These are phyloP conservation scores for Xylocampa areola DNA, from an alignment of 2,888 invertebrate species.

Conservation along the genomic window DNA sequence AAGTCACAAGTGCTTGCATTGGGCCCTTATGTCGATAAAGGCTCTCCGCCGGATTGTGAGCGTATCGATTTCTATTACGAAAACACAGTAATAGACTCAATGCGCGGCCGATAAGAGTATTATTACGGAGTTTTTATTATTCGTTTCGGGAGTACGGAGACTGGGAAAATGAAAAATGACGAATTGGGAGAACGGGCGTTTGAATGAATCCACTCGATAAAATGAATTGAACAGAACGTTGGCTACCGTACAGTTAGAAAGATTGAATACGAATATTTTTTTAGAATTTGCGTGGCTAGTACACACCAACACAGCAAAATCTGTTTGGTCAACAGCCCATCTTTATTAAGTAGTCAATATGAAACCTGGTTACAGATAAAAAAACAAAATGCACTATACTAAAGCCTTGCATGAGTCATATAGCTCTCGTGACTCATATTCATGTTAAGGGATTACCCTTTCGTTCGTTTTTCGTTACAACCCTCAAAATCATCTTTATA, in stretches of 20 bases:
- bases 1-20: conserved; percentile 64
- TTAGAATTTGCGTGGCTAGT: background rate
- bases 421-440: too few species aligned
- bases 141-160: conserved; percentile 42
- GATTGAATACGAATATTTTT: background rate
- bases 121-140: conserved; percentile 57
- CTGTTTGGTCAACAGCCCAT: too few species aligned
- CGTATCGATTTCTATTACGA: conserved; percentile 80
- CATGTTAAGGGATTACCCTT: too few species aligned
- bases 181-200: conserved; percentile 12
- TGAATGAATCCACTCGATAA: conserved; percentile 19
- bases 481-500: too few species aligned
- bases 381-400: too few species aligned
- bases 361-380: too few species aligned
- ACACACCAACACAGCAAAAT: too few species aligned
- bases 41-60: conserved; percentile 71
- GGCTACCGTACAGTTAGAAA: background rate
- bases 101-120: conserved; percentile 63
- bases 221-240: conserved; percentile 17
- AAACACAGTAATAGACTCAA: conserved; percentile 74
- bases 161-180: conserved; percentile 37
- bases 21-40: conserved; percentile 61
- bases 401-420: too few species aligned
- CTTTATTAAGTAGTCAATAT: too few species aligned
- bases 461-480: too few species aligned